Evolutionary conservation across 2,797 vertebrate genomes (phyloP).

Genomic region (Amniataba percoides): DNA sequence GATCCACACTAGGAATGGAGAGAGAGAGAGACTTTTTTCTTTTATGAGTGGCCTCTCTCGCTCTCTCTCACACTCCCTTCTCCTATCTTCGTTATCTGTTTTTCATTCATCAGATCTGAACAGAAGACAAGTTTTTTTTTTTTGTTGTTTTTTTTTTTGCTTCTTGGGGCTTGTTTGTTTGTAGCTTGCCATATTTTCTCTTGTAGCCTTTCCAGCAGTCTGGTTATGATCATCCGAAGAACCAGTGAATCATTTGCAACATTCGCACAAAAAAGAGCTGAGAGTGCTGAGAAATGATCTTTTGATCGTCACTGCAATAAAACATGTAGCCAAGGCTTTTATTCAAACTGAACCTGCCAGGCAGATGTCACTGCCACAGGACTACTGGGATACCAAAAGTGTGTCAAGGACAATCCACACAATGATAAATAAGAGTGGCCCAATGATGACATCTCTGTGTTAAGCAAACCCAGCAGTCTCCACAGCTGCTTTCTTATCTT

Average conservation of each 20-base stretch:
- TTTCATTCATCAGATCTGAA: constrained; percentile 73
- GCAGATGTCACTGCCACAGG: neutral
- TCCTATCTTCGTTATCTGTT: constrained; percentile 63
- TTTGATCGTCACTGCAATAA: constrained; percentile 29
- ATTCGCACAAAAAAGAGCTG: constrained; percentile 35
- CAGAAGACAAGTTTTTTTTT: constrained; percentile 52
- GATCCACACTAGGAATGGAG: constrained; percentile 58
- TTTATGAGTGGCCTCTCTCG: constrained; percentile 43
- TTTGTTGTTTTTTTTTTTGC: constrained; percentile 32
- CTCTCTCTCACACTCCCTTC: constrained; percentile 46
- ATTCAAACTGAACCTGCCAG: constrained; percentile 26
- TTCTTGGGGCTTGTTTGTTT: constrained; percentile 56
- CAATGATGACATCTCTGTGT: constrained; percentile 10
- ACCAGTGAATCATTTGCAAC: constrained; percentile 40
- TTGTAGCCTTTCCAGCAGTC: constrained; percentile 64
- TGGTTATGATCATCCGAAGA: constrained; percentile 64
- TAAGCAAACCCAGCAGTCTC: constrained; percentile 6
- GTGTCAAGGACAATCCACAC: constrained; percentile 6
- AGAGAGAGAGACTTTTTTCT: constrained; percentile 23
- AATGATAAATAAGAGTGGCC: neutral
- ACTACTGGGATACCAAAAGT: neutral
- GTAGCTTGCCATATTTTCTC: constrained; percentile 57
- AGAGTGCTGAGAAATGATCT: constrained; percentile 32
- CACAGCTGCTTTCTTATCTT: constrained; percentile 12
- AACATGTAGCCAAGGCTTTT: constrained; percentile 36